Conservation (phyloP, 1,140 invertebrate genomes). For the Papilio machaon region DNA sequence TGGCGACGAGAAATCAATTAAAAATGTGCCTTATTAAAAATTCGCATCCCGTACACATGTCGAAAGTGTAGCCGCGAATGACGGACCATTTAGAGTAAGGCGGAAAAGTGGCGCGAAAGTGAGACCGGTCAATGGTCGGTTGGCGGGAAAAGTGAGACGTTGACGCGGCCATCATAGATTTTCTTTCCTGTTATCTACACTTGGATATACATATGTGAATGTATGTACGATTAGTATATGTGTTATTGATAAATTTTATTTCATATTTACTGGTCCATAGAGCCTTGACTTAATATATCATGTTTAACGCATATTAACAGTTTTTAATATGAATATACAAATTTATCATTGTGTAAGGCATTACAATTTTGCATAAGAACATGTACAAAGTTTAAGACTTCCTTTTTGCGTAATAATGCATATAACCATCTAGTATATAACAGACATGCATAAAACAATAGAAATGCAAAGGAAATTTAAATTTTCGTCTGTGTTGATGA, state of each 20-base stretch:
- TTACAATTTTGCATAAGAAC: slow-evolving; percentile 3
- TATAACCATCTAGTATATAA: not conserved
- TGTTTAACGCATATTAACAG: not conserved
- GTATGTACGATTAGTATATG: not conserved
- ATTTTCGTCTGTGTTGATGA: slow-evolving; percentile 7
- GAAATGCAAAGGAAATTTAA: not conserved
- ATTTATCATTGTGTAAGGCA: not conserved
- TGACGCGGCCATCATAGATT: slow-evolving; percentile 52
- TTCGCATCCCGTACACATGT: slow-evolving; percentile 23
- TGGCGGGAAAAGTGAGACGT: slow-evolving; percentile 57
- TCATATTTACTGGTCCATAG: too few relatives aligned
- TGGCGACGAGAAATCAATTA: slow-evolving; percentile 28
- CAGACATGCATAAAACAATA: slow-evolving; percentile 12
- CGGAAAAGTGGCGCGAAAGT: slow-evolving; percentile 65
- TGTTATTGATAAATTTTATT: not conserved
- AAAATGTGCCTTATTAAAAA: slow-evolving; percentile 25
- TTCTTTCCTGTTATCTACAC: slow-evolving; percentile 61
- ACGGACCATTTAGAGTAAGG: slow-evolving; percentile 49
- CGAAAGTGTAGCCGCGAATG: slow-evolving; percentile 18
- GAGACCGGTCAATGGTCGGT: slow-evolving; percentile 55
- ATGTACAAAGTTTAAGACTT: not conserved
- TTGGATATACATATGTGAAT: slow-evolving; percentile 41
- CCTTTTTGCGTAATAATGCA: slow-evolving; percentile 18
- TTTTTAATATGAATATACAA: slow-evolving; percentile 25
- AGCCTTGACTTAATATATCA: too few relatives aligned